Conservation (phyloP, 1,140 invertebrate genomes). For the Apis mellifera region DNA sequence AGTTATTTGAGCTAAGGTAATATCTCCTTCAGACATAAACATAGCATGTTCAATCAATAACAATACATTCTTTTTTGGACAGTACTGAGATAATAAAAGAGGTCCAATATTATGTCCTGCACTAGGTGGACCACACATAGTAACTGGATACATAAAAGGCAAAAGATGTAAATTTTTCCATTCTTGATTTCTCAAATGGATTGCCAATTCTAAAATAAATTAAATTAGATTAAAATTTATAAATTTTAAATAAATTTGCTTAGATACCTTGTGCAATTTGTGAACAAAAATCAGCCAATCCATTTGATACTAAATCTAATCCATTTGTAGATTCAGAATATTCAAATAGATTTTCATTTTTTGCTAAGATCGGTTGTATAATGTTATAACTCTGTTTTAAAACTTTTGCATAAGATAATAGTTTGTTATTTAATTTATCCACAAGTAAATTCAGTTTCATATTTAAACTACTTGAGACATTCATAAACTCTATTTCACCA, state of each 20-base stretch:
- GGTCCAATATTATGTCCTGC: conserved; percentile 76
- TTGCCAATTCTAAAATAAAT: conserved; percentile 67
- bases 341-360: conserved; percentile 54
- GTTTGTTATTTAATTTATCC: conserved; percentile 73
- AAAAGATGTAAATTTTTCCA: conserved; percentile 78
- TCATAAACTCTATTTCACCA: conserved; percentile 73
- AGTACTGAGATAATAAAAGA: conserved; percentile 76
- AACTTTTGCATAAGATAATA: conserved; percentile 68
- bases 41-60: conserved; percentile 75
- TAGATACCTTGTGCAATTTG: conserved; percentile 72
- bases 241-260: neutral
- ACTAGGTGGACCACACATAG: conserved; percentile 77
- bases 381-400: conserved; percentile 69
- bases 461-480: conserved; percentile 65
- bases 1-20: conserved; percentile 75
- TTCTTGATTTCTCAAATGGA: conserved; percentile 69
- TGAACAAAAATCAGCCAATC: conserved; percentile 70
- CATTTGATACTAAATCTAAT: conserved; percentile 57
- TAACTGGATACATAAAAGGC: conserved; percentile 72
- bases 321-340: conserved; percentile 53
- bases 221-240: conserved; percentile 10
- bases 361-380: conserved; percentile 70
- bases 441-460: conserved; percentile 65
- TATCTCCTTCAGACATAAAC: conserved; percentile 77
- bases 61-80: conserved; percentile 75